Percentiles rank a stretch among this genome's conserved stretches.
Evolutionary conservation across 2,888 invertebrate species (phyloP).

Genomic region (Dascillus cervinus): DNA sequence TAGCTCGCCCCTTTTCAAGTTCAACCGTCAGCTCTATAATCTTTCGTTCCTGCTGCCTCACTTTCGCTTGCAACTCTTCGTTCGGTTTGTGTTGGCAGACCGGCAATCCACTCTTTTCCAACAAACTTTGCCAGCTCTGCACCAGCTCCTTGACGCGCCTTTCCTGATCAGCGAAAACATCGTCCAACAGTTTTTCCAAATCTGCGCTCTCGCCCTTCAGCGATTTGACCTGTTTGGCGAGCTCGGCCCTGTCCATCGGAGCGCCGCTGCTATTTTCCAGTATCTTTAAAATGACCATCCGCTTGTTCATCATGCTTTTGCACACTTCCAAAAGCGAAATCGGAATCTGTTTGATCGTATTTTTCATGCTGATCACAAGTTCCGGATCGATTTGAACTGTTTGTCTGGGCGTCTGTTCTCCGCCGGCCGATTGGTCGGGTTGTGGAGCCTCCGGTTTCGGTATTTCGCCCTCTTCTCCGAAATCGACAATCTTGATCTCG

Average conservation of each 20-base stretch:
- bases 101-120: constrained; percentile 4
- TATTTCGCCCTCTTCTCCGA: background rate
- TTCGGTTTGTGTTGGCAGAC: constrained; percentile 1
- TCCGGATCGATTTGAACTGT: constrained; percentile 16
- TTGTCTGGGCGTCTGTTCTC: background rate
- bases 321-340: constrained; percentile 31
- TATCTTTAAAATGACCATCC: constrained; percentile 28
- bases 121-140: constrained; percentile 8
- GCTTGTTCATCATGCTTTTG: constrained; percentile 28
- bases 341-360: constrained; percentile 32
- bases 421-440: background rate
- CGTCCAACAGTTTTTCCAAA: constrained; percentile 29
- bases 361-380: constrained; percentile 27
- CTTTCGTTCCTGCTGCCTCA: constrained; percentile 15
- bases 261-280: constrained; percentile 28
- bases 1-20: too few relatives aligned
- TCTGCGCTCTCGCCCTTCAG: constrained; percentile 25
- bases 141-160: constrained; percentile 7
- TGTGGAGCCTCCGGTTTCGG: background rate
- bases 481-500: constrained; percentile 10
- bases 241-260: constrained; percentile 23
- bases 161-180: constrained; percentile 24
- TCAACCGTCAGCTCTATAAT: constrained; percentile 1
- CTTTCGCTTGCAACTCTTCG: constrained; percentile 25
- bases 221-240: constrained; percentile 25